These are phyloP conservation scores for Drosophila tsacasi DNA, from an alignment of 1,140 invertebrate genomes.

Conservation along the genomic window DNA sequence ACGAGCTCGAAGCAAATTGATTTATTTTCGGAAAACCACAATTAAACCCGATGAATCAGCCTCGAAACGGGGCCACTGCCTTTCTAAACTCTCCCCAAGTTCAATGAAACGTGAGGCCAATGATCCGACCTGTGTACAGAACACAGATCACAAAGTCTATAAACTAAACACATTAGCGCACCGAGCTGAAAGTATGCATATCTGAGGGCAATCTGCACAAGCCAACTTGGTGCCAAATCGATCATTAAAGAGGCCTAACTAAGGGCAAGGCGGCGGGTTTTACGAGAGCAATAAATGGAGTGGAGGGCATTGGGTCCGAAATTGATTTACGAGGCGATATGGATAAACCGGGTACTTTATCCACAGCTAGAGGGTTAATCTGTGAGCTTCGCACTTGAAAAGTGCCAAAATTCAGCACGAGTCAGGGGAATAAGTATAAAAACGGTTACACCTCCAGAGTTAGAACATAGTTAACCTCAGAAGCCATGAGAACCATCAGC, in stretches of 20 bases:
- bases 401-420: conserved; percentile 28
- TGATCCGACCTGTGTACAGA: conserved; percentile 25
- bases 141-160: conserved; percentile 32
- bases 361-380: conserved; percentile 27
- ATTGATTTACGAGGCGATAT: conserved; percentile 73
- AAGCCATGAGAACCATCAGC: conserved; percentile 42
- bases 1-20: background rate
- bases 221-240: conserved; percentile 63
- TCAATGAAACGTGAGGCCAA: conserved; percentile 48
- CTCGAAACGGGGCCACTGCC: conserved; percentile 2
- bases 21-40: background rate
- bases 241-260: conserved; percentile 56
- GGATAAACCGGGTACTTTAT: conserved; percentile 13
- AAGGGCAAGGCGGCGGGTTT: conserved; percentile 47
- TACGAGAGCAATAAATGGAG: conserved; percentile 65
- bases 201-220: conserved; percentile 19
- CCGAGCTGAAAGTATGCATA: conserved; percentile 12
- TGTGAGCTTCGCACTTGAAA: conserved; percentile 36
- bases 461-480: conserved; percentile 46
- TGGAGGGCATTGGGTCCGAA: conserved; percentile 12
- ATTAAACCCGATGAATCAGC: background rate
- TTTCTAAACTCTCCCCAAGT: conserved; percentile 41
- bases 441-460: background rate
- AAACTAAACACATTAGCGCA: conserved; percentile 68
- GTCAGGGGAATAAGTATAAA: conserved; percentile 45